Conservation (phyloP, 1,140 invertebrate genomes). For the Trichonephila inaurata region DNA sequence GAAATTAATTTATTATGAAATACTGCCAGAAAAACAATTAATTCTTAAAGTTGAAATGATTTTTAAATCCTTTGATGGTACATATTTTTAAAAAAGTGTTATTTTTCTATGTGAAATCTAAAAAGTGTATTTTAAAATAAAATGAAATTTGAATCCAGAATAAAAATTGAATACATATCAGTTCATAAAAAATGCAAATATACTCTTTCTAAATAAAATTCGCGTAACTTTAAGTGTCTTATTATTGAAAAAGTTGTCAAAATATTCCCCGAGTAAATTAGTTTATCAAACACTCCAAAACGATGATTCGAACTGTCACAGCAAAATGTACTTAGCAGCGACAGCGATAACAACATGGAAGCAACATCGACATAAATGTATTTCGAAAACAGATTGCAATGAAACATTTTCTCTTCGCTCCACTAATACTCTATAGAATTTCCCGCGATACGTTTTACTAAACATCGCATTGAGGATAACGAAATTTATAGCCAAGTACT, state of each 20-base stretch:
- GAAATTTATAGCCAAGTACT: neutral
- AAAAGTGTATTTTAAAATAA: too few species aligned
- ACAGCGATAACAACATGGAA: neutral
- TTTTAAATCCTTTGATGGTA: too few species aligned
- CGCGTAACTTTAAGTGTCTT: neutral
- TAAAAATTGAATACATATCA: too few species aligned
- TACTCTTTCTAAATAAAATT: neutral
- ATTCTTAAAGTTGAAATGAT: too few species aligned
- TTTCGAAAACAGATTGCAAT: neutral
- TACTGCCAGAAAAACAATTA: too few species aligned
- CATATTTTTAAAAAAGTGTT: too few species aligned
- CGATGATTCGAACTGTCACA: neutral
- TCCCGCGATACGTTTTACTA: neutral
- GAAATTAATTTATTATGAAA: too few species aligned
- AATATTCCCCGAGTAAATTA: neutral
- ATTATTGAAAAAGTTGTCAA: neutral
- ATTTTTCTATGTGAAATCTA: too few species aligned
- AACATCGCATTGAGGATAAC: neutral
- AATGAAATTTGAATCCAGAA: too few species aligned
- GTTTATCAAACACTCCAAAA: neutral
- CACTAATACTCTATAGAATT: neutral
- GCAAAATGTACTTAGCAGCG: neutral
- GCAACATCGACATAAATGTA: neutral
- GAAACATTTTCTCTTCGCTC: neutral
- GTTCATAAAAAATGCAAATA: neutral